Conservation (phyloP, 2,888 invertebrate genomes). For the Daptonema setosum region DNA sequence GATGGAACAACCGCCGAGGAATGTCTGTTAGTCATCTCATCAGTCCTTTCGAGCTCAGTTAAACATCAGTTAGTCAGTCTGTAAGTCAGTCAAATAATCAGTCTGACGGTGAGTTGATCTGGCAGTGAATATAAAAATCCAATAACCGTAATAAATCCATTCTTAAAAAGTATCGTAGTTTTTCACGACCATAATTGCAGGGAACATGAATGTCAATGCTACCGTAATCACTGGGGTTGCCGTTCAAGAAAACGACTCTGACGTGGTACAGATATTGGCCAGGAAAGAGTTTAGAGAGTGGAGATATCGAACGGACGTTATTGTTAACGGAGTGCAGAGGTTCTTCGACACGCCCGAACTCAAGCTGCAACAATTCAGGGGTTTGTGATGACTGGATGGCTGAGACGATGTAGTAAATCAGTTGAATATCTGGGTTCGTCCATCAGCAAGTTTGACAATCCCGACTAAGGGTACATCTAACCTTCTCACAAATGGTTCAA, state of each 20-base stretch:
- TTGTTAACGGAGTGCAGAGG: constrained; percentile 58
- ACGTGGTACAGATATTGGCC: constrained; percentile 58
- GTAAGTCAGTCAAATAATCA: background rate
- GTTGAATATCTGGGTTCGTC: too few relatives aligned
- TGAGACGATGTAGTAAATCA: too few relatives aligned
- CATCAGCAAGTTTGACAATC: too few relatives aligned
- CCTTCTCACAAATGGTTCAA: too few relatives aligned
- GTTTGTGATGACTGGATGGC: constrained; percentile 30
- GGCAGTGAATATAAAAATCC: too few relatives aligned
- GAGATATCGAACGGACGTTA: constrained; percentile 69
- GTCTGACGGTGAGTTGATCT: too few relatives aligned
- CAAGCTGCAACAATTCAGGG: constrained; percentile 72
- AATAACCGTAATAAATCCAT: too few relatives aligned
- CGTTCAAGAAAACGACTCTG: constrained; percentile 60
- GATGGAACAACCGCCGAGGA: constrained; percentile 20
- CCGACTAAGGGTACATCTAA: too few relatives aligned
- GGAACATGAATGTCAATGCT: constrained; percentile 4
- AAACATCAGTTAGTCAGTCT: background rate
- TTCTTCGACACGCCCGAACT: constrained; percentile 61
- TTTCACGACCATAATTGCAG: background rate
- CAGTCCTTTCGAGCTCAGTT: background rate
- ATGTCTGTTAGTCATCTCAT: constrained; percentile 12
- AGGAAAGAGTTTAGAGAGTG: constrained; percentile 61
- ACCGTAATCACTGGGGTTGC: constrained; percentile 27
- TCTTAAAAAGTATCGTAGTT: too few relatives aligned